Conservation (phyloP, 1,140 invertebrate species). For the Alviniconcha marisindica region DNA sequence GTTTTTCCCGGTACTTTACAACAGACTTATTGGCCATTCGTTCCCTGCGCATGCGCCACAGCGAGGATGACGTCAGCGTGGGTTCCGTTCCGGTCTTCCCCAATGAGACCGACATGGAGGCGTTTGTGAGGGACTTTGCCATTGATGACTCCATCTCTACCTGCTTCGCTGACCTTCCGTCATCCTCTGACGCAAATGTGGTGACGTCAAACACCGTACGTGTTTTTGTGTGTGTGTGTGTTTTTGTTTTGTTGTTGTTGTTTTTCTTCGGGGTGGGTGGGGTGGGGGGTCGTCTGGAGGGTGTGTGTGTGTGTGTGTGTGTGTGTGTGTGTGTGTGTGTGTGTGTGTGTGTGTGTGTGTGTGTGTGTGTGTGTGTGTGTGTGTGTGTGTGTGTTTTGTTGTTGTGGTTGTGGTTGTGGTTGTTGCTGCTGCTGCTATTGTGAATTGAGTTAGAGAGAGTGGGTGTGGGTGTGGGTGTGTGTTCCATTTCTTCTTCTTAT, state of each 20-base stretch:
- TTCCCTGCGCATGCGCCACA: not conserved
- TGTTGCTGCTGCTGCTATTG: too few relatives aligned
- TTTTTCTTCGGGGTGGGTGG: too few relatives aligned
- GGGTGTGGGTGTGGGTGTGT: too few relatives aligned
- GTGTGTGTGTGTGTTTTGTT: too few relatives aligned
- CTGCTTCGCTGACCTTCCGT: slow-evolving; percentile 16
- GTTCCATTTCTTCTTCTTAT: too few relatives aligned
- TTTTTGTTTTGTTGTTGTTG: too few relatives aligned
- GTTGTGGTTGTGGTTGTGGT: too few relatives aligned
- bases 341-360: not conserved
- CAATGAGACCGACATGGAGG: not conserved
- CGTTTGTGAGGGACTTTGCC: slow-evolving; percentile 17
- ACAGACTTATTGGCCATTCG: slow-evolving; percentile 19
- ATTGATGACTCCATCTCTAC: slow-evolving; percentile 23
- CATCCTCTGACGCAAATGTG: not conserved
- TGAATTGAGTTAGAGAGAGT: too few relatives aligned
- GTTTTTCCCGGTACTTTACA: too few relatives aligned
- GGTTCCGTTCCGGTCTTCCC: not conserved
- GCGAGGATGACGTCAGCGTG: not conserved
- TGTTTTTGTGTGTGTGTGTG: too few relatives aligned
- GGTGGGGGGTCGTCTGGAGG: not conserved
- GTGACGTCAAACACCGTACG: not conserved
- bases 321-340: not conserved
- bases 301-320: not conserved
- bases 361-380: not conserved